Percentiles rank a stretch among this genome's conserved stretches.
Evolutionary conservation across 2,888 invertebrate species (phyloP).

Genomic region (Autographa pulchrina): DNA sequence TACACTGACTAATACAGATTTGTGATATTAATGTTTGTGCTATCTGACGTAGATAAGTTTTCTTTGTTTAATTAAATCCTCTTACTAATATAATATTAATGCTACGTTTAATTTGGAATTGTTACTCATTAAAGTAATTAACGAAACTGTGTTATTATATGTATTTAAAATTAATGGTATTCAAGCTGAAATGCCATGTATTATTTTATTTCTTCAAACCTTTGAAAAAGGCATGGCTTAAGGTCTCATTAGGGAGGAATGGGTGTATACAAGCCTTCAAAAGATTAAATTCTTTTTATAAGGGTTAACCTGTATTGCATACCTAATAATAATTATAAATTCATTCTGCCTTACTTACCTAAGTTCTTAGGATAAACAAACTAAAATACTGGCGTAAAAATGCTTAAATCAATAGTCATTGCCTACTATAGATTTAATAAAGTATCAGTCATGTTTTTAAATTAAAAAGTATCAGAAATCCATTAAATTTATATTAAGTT

Average conservation of each 20-base stretch:
- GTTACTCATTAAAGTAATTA: not conserved
- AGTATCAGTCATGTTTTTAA: constrained; percentile 13
- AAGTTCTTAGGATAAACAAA: not conserved
- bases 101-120: not conserved
- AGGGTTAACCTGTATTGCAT: constrained; percentile 10
- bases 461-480: constrained; percentile 21
- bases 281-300: no score
- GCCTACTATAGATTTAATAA: not conserved
- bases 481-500: constrained; percentile 30
- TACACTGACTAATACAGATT: not conserved
- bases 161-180: no score
- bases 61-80: constrained; percentile 6
- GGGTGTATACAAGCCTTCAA: no score
- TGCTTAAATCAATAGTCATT: not conserved
- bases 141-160: no score
- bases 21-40: not conserved
- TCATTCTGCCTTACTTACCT: not conserved
- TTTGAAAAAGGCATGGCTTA: no score
- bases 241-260: no score
- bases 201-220: no score
- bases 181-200: no score
- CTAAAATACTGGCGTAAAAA: no score
- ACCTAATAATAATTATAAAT: constrained; percentile 7
- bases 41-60: constrained; percentile 1
- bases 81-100: not conserved